phyloP scores from a whole-genome alignment of 1,140 invertebrate species.

The Andrena cerasifolii region DNA sequence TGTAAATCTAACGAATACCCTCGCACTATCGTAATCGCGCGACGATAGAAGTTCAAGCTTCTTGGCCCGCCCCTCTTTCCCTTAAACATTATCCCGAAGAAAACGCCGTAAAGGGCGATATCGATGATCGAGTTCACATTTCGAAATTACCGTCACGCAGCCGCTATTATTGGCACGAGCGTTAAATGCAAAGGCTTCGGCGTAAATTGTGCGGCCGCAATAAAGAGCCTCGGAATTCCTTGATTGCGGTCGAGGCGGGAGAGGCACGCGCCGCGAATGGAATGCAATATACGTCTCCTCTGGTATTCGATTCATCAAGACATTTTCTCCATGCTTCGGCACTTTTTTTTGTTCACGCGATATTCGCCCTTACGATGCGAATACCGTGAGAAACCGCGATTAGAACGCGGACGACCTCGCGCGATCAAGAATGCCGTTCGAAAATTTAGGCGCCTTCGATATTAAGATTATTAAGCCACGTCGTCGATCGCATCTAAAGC shows the following conservation, averaged over 20 bases:
- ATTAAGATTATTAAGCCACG: too few relatives aligned
- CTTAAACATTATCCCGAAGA: too few relatives aligned
- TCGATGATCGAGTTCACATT: too few relatives aligned
- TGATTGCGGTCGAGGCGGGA: slow-evolving; percentile 70
- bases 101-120: neutral
- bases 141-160: too few relatives aligned
- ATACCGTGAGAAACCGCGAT: neutral
- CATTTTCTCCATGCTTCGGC: slow-evolving; percentile 10
- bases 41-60: too few relatives aligned
- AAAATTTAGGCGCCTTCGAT: neutral
- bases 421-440: neutral
- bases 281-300: slow-evolving; percentile 76
- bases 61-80: too few relatives aligned
- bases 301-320: slow-evolving; percentile 61
- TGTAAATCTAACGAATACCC: too few relatives aligned
- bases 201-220: slow-evolving; percentile 35
- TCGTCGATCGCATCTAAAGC: neutral
- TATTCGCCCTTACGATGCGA: neutral
- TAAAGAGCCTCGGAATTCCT: slow-evolving; percentile 75
- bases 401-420: neutral
- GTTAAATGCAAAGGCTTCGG: slow-evolving; percentile 26
- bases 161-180: too few relatives aligned
- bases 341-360: neutral
- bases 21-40: too few relatives aligned
- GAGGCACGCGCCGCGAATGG: slow-evolving; percentile 64